phyloP scores from a whole-genome alignment of 2,113 vertebrate genomes.

The Ramphastos sulfuratus region DNA sequence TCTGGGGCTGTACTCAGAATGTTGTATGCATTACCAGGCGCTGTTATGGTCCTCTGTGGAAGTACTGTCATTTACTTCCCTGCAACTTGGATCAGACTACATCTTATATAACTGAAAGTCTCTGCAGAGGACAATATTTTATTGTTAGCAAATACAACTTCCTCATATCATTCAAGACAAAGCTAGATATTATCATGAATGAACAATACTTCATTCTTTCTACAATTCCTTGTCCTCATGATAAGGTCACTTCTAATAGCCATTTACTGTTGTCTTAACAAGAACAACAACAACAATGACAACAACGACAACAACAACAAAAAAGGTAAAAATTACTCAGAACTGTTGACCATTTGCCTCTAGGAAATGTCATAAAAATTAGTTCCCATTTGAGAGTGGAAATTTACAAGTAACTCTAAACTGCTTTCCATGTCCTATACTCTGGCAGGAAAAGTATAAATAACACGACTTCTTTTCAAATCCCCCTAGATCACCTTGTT shows the following conservation, averaged over 20 bases:
- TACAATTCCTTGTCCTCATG: neutral
- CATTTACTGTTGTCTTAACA: neutral
- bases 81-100: neutral
- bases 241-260: neutral
- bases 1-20: neutral
- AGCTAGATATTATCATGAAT: neutral
- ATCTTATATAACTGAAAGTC: neutral
- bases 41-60: neutral
- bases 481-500: neutral
- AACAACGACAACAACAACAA: neutral
- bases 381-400: neutral
- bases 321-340: neutral
- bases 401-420: neutral
- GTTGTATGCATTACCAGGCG: neutral
- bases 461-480: neutral
- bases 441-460: neutral
- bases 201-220: neutral
- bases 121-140: neutral
- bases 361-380: neutral
- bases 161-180: neutral
- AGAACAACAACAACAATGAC: too few relatives aligned
- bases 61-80: neutral
- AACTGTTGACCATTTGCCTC: neutral
- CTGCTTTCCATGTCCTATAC: neutral
- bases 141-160: neutral